Conservation (phyloP, 2,113 vertebrate genomes). For the chimpanzee (Pan troglodytes) region NHGRI_mPanTro3-v2.1_pri NC_072419.2:22970001-22970500, state of each 20-base stretch:
- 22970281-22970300: neutral
- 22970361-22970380: neutral
- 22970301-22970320: neutral
- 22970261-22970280: neutral
- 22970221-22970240: neutral
- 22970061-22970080: neutral
- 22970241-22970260: neutral
- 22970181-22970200: neutral
- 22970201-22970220: neutral
- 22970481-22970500: rapidly evolving
- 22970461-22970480: neutral
- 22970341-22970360: conserved; percentile 42
- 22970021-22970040: neutral
- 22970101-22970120: neutral
- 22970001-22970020: neutral
- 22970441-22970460: neutral
- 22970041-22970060: neutral
- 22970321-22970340: neutral
- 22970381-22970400: conserved; percentile 40
- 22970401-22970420: conserved; percentile 11
- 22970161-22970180: neutral
- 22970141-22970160: conserved; percentile 18
- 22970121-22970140: neutral
- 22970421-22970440: neutral
- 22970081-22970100: neutral